Evolutionary conservation across 2,888 invertebrate genomes (phyloP), one percentile per base, ranked within the genome.

Genomic region (Cataglyphis cursor): DNA sequence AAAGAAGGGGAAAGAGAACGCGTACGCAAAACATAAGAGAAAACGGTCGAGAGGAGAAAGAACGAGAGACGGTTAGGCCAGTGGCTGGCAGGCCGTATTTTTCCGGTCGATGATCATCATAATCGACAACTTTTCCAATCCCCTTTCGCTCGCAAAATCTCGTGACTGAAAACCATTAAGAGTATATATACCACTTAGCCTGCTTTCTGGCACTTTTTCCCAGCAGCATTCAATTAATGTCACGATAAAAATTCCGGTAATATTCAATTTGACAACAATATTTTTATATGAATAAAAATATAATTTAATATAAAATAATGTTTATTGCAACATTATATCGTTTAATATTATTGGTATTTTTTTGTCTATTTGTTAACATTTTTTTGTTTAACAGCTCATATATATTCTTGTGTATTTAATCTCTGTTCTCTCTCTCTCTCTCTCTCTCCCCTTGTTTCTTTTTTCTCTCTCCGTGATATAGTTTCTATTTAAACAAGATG

Each of bases 91-190:
- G n/a, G 12, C 28, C 51, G 70, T 87, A 84, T 80, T 85, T 89
- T 90, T 89, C 85, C 86, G 85, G 80, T 87, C 89, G 78, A n/a
- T 82, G 84, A 89, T 89, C 90, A 81, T 83, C 82, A 72, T 82
- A 85, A 85, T 81, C 83, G 75, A 81, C 80, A 83, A 87, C 83
- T 87, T 90, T 87, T 85, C 89, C 84, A 88, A 90, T 90, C 66
- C 38, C 70, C 75, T 81, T 61, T 83, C 62, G 82, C 83, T 83
- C 81, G 65, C 64, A 8, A 38, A 51, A 24, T 76, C 65, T 65
- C 65, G 75, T 76, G 65, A 76, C 64, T 54, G 38, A 54, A 65
- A 38, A 38, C 65, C 51, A 64, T 76, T 76, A 65, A 24, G 54
- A 76, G 24, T 24, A 38, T 54, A 28, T 51, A 75, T 24, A 64